Base-by-base conservation (phyloP, 37 sponge, comb jelly and placozoan genomes). In the Crambe crambe region DNA sequence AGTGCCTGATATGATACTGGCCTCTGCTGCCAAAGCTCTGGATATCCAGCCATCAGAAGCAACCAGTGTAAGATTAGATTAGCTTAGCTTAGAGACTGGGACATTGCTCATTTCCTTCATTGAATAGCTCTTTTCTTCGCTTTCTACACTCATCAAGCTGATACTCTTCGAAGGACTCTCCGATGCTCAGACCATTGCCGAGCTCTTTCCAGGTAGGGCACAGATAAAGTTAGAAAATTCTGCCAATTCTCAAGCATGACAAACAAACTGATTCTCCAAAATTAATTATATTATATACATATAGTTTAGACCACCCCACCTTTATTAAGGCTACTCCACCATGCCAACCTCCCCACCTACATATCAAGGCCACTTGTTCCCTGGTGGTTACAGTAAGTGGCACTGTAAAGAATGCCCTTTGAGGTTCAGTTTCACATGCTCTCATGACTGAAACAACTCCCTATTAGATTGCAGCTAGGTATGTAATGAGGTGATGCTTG, bases 141-240 rank as follows among this genome's bases (percentile, higher is more conserved):
- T 80, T 37, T 20, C n/a, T 3, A 34, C 27, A 3, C 77, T 91
- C 3, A 75, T 91, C 58, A 79, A 68, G 66, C 31, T 41, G 27
- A 81, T 70, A 0, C 73, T 91, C 42, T 79, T 59, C 56, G 77
- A 83, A 26, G 84, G 85, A 1, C 38, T 76, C 23, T 10, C 62
- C 3, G 85, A 83, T 42, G 26, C 73, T 15, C 42, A 79, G 4
- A 73, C 47, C 65, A 82, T 87, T 32, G 70, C 57, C 22, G 51
- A 68, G 43, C 60, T 87, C 2, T 74, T 91, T n/a, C 92, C 92
- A 65, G 76, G 92, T 91, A n/a, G 0, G 77, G 17, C 30, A 9
- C 76, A 32, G 58, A 56, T 43, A 34, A 72, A 4, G 15, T 26
- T 20, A 21, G 8, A 26, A 26, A 8, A 21, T 6, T 10, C 64